Percentiles rank a stretch among this genome's conserved stretches.
Evolutionary conservation across 2,113 vertebrate species (phyloP).

Genomic region (Arizona elegans): DNA sequence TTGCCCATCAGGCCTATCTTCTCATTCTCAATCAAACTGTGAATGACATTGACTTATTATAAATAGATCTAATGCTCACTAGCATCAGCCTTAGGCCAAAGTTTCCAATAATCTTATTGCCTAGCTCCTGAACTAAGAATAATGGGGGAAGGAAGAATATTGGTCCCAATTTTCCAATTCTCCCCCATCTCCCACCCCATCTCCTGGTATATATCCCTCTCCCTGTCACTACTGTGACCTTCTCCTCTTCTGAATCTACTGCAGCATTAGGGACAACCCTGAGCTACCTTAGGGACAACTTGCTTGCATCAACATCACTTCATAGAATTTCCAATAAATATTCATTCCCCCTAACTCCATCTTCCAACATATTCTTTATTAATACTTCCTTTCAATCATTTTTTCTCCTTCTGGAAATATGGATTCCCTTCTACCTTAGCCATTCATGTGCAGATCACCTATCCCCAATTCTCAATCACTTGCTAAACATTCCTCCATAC

Average conservation of each 20-base stretch:
- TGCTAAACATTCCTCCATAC: not conserved
- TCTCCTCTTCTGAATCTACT: not conserved
- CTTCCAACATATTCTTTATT: not conserved
- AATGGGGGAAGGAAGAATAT: not conserved
- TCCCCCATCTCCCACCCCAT: not conserved
- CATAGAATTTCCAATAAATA: not conserved
- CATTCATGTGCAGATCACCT: not conserved
- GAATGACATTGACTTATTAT: not conserved
- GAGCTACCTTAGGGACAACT: not conserved
- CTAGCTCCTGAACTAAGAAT: not conserved
- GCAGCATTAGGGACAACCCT: not conserved
- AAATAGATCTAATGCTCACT: not conserved
- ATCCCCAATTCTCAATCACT: not conserved
- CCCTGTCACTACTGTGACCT: not conserved
- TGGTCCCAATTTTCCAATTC: not conserved
- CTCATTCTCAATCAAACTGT: not conserved
- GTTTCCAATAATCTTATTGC: not conserved
- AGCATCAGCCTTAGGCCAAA: not conserved
- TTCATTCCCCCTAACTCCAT: not conserved
- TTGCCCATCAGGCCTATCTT: not conserved
- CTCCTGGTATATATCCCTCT: not conserved
- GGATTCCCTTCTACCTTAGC: not conserved
- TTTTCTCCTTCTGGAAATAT: not conserved
- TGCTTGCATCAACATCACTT: not conserved
- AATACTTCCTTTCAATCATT: not conserved